phyloP scores from a whole-genome alignment of 2,113 vertebrate species.

The Erythrolamprus reginae region DNA sequence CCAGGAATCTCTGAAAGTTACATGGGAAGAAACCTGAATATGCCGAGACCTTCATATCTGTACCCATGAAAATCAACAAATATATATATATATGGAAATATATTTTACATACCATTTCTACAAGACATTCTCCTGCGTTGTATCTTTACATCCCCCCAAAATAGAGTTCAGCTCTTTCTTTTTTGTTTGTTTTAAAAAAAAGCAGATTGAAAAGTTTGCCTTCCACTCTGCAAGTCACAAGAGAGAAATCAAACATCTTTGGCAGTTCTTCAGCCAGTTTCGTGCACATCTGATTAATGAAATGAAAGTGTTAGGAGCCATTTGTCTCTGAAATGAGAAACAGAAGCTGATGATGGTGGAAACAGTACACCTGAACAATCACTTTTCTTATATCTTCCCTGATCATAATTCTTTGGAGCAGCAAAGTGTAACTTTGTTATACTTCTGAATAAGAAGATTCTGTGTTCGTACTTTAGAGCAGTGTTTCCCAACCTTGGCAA shows the following conservation, averaged over 20 bases:
- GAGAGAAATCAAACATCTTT: neutral
- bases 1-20: too few relatives aligned
- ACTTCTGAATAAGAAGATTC: neutral
- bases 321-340: neutral
- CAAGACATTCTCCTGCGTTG: conserved; percentile 13
- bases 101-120: conserved; percentile 26
- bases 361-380: neutral
- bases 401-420: neutral
- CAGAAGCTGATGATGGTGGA: neutral
- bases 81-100: conserved; percentile 3
- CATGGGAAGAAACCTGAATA: too few relatives aligned
- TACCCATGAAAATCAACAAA: too few relatives aligned
- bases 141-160: conserved; percentile 27
- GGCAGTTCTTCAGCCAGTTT: neutral
- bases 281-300: neutral
- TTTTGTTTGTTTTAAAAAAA: neutral
- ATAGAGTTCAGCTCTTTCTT: conserved; percentile 23
- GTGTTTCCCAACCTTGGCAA: too few relatives aligned
- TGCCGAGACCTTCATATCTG: too few relatives aligned
- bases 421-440: neutral
- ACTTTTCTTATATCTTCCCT: neutral
- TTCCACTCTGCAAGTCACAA: neutral
- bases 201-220: conserved; percentile 17
- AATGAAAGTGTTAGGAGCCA: neutral
- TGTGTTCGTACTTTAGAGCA: neutral